phyloP scores from a whole-genome alignment of 2,888 invertebrate species.

The Pegoplata infirma region DNA sequence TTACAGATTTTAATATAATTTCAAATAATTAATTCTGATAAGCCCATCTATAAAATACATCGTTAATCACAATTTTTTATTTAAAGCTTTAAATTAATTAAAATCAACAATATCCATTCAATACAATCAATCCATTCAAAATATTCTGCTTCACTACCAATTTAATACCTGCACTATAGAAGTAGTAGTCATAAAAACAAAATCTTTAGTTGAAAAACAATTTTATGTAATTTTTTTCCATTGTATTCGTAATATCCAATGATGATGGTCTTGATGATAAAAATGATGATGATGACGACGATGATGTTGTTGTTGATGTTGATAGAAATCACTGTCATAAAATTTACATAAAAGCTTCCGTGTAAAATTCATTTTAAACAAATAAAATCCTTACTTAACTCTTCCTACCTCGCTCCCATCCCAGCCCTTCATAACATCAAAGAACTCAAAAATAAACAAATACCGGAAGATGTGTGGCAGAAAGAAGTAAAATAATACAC shows the following conservation, averaged over 20 bases:
- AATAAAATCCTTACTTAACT: constrained; percentile 42
- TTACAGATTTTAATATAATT: too few relatives aligned
- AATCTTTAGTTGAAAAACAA: constrained; percentile 22
- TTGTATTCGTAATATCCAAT: constrained; percentile 22
- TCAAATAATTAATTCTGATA: too few relatives aligned
- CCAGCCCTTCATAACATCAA: neutral
- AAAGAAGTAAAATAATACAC: neutral
- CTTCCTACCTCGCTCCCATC: constrained; percentile 3
- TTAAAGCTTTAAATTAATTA: neutral
- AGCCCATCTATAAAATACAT: too few relatives aligned
- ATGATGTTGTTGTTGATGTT: constrained; percentile 7
- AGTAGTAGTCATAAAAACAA: neutral
- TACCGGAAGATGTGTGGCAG: constrained; percentile 50
- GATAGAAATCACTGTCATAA: constrained; percentile 55
- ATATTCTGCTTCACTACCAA: neutral
- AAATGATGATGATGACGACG: constrained; percentile 1
- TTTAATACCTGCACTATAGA: neutral
- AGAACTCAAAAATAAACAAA: constrained; percentile 24
- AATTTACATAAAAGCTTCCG: constrained; percentile 62
- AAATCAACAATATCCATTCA: neutral
- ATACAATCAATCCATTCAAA: neutral
- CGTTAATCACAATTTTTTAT: neutral
- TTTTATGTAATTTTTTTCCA: constrained; percentile 31
- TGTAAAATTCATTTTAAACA: constrained; percentile 56
- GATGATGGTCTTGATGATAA: constrained; percentile 24